Evolutionary conservation across 2,113 vertebrate species (phyloP), one percentile per base, ranked within the genome.

Genomic region (Oryzias celebensis): DNA sequence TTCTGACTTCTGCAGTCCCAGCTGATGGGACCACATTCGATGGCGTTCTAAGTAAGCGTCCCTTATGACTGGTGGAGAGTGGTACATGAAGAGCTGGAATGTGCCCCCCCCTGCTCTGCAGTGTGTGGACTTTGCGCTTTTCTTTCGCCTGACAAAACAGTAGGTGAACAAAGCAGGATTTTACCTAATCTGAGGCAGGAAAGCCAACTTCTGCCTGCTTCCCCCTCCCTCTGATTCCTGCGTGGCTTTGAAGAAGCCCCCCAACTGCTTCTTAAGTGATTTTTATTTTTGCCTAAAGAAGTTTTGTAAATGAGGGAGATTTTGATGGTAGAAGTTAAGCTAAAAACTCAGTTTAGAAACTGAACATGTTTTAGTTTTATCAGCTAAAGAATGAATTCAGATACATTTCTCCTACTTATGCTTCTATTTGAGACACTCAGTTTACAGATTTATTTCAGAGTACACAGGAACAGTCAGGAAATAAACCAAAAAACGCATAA

Each of bases 11-110:
- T 14, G 36, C 36, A 8, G 36, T 36, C 36, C 2, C 36, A 36
- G 36, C 36, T 36, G 36, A 36, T 36, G 36, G 36, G 8, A 71
- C 55, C 8, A 3, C 72, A 58, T 59, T 71, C 76, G 51, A 52
- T 48, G 7, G 47, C 55, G 36, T 12, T 60, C 48, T 16, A 63
- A 75, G 63, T 52, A 61, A 65, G 57, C 41, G 42, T 61, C 81
- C 77, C 80, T 75, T 81, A 79, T 81, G 83, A 84, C 85, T 73
- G 76, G 78, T 72, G 17, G 76, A 65, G 84, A 85, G 50, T 80
- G 85, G 88, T 87, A 88, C 88, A 61, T 48, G 20, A 23, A 58
- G 59, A 79, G 62, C 49, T 62, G 78, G 84, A 86, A 84, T 85
- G 78, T 58, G 41, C 69, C 76, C 71, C 78, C 73, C 67, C 45